phyloP scores from a whole-genome alignment of 2,888 invertebrate genomes.

The Tolmerus cingulatus region DNA sequence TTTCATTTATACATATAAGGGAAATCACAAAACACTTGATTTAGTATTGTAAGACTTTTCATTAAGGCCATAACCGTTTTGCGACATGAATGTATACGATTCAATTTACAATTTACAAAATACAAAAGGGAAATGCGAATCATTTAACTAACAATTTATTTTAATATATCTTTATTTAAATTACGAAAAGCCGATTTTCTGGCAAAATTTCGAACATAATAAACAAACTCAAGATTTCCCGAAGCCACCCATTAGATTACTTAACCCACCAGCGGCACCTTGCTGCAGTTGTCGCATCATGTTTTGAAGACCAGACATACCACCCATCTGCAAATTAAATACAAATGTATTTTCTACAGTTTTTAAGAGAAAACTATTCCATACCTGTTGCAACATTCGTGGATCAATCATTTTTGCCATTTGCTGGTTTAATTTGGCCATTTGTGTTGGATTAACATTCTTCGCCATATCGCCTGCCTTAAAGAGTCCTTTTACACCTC shows the following conservation, averaged over 20 bases:
- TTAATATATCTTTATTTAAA: slow-evolving; percentile 21
- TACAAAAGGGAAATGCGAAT: neutral
- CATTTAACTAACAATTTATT: neutral
- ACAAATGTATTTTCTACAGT: neutral
- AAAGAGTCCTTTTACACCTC: slow-evolving; percentile 98
- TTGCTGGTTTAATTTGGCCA: slow-evolving; percentile 98
- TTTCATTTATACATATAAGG: no score
- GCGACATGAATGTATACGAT: neutral
- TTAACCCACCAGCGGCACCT: slow-evolving; percentile 70
- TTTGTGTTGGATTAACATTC: slow-evolving; percentile 97
- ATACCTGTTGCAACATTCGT: slow-evolving; percentile 86
- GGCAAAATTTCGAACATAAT: neutral
- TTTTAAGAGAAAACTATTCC: neutral
- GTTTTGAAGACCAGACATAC: slow-evolving; percentile 93
- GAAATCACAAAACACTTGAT: no score
- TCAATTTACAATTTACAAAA: neutral
- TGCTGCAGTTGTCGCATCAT: slow-evolving; percentile 89
- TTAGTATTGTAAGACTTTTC: no score
- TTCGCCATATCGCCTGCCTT: slow-evolving; percentile 99
- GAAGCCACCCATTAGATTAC: slow-evolving; percentile 69
- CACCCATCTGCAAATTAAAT: slow-evolving; percentile 73
- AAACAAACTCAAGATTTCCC: slow-evolving; percentile 58
- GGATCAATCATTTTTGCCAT: slow-evolving; percentile 99
- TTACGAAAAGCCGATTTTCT: slow-evolving; percentile 1
- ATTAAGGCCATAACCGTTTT: no score